phyloP scores from a whole-genome alignment of 2,888 invertebrate species.

The Petrolisthes manimaculis region DNA sequence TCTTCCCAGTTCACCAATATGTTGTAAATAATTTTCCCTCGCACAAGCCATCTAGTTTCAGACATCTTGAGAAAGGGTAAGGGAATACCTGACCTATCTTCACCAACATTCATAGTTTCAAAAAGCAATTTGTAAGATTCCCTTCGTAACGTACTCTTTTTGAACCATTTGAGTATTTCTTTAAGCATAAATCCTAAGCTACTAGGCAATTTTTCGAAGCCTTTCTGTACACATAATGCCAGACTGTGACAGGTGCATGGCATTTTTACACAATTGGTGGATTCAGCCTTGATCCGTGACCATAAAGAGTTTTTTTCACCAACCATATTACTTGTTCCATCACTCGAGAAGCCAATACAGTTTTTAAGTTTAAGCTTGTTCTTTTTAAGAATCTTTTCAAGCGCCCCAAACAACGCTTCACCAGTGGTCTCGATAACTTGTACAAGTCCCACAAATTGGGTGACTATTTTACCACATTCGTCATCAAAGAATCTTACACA shows the following conservation, averaged over 20 bases:
- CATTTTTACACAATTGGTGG: background rate
- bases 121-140: no score
- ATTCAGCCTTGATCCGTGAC: background rate
- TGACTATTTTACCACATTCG: background rate
- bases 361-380: background rate
- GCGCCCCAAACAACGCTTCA: conserved; percentile 1
- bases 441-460: background rate
- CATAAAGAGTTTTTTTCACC: background rate
- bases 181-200: no score
- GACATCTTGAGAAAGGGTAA: conserved; percentile 16
- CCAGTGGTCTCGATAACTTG: background rate
- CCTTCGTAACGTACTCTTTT: no score
- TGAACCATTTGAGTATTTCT: no score
- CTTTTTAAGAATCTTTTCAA: background rate
- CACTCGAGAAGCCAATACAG: background rate
- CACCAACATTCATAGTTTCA: no score
- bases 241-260: no score
- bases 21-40: conserved; percentile 23
- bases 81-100: no score
- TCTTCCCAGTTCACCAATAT: conserved; percentile 10
- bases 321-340: background rate
- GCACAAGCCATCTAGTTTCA: conserved; percentile 10
- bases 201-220: no score
- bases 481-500: background rate
- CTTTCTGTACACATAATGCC: no score